phyloP scores from a whole-genome alignment of 2,113 vertebrate species.

The Eonycteris spelaea region DNA sequence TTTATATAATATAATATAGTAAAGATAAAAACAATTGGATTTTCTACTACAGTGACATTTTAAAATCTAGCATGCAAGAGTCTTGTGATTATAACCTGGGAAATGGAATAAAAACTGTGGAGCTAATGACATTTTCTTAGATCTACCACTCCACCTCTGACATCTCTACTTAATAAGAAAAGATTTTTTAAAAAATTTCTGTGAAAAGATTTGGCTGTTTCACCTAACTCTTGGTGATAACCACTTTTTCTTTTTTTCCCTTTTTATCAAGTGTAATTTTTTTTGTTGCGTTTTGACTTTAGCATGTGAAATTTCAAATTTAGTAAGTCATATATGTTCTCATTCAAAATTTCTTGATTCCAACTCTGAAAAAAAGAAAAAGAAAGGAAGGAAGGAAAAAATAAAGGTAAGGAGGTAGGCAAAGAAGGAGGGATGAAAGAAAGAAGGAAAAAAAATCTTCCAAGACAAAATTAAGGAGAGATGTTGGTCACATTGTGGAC shows the following conservation, averaged over 20 bases:
- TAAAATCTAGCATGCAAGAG: neutral
- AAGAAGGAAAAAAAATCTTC: neutral
- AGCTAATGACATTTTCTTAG: neutral
- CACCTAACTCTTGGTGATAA: neutral
- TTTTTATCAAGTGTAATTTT: neutral
- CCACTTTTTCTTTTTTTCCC: neutral
- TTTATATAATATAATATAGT: neutral
- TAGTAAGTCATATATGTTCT: neutral
- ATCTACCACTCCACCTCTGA: neutral
- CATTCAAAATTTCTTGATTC: neutral
- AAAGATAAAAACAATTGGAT: neutral
- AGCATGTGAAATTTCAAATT: neutral
- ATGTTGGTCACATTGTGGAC: neutral
- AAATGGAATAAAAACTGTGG: neutral
- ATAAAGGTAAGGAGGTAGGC: neutral
- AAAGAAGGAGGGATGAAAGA: neutral
- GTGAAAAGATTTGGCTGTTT: neutral
- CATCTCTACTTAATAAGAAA: conserved; percentile 23
- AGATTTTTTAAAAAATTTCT: neutral
- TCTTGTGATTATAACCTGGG: conserved; percentile 30
- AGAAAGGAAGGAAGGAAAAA: neutral
- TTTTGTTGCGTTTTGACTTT: neutral
- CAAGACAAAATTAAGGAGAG: neutral
- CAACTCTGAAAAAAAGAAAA: neutral
- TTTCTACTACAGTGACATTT: conserved; percentile 8